Conservation (phyloP, 23 tunicate genomes). For the Ascidia mentula region DNA sequence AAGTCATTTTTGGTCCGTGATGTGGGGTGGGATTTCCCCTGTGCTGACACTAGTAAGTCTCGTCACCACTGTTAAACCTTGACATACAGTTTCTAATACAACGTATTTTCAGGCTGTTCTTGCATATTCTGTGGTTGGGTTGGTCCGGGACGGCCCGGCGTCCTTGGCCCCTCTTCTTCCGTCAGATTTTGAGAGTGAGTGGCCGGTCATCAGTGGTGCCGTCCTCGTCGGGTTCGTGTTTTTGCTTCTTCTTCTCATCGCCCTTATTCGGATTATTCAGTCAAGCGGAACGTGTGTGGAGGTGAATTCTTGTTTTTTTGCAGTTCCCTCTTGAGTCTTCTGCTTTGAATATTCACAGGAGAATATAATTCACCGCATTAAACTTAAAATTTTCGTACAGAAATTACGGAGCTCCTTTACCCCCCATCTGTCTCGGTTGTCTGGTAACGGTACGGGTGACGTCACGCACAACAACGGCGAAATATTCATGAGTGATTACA, state of each 20-base stretch:
- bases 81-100: too few relatives aligned
- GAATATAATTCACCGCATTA: too few relatives aligned
- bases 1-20: conserved; percentile 70
- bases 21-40: conserved; percentile 86
- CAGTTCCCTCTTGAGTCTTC: too few relatives aligned
- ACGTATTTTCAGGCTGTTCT: conserved; percentile 5
- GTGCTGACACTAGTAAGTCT: conserved; percentile 55
- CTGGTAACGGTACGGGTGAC: conserved; percentile 51
- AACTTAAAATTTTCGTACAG: conserved; percentile 20
- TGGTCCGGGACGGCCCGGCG: conserved; percentile 28
- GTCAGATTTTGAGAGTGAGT: neutral
- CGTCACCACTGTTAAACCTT: too few relatives aligned
- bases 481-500: conserved; percentile 75
- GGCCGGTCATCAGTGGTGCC: conserved; percentile 49
- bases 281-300: conserved; percentile 52
- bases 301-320: conserved; percentile 19
- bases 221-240: conserved; percentile 58
- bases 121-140: conserved; percentile 35
- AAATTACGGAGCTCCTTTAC: conserved; percentile 62
- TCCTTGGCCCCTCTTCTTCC: conserved; percentile 17
- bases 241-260: conserved; percentile 46
- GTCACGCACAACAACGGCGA: conserved; percentile 66
- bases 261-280: conserved; percentile 37
- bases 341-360: too few relatives aligned
- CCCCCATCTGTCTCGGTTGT: conserved; percentile 30